A percentile compares a stretch with the other conserved stretches of the same genome.
Conservation (phyloP, 2,797 vertebrate genomes). For the Leucoraja ocellata region DNA sequence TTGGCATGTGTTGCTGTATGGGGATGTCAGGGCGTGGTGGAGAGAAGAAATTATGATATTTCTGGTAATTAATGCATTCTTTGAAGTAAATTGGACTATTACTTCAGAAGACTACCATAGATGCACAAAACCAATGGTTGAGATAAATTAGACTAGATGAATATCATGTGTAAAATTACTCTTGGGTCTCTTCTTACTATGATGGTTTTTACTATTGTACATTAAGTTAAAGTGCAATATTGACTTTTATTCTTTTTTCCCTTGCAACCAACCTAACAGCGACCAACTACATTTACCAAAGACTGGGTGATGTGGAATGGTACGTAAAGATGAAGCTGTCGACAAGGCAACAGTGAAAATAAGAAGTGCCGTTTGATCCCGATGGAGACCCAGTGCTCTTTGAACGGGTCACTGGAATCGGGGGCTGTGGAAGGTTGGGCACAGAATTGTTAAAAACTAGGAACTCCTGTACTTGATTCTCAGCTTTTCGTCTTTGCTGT, state of each 20-base stretch:
- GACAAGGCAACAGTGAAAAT: conserved; percentile 99
- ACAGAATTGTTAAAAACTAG: conserved; percentile 81
- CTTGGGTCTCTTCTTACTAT: conserved; percentile 10
- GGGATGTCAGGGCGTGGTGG: not conserved
- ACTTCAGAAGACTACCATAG: not conserved
- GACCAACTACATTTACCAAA: conserved; percentile 99
- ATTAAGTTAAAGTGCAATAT: conserved; percentile 60
- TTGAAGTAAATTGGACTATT: not conserved
- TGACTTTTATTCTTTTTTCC: conserved; percentile 99
- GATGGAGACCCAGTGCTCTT: conserved; percentile 99
- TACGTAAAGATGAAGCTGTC: conserved; percentile 99
- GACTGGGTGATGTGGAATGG: conserved; percentile 99
- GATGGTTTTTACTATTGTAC: conserved; percentile 34
- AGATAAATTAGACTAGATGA: not conserved
- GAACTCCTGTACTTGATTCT: conserved; percentile 98
- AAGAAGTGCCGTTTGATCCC: conserved; percentile 90
- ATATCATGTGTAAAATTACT: not conserved
- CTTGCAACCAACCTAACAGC: conserved; percentile 99
- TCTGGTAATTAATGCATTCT: not conserved
- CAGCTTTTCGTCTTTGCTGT: conserved; percentile 86
- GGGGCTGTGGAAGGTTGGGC: conserved; percentile 98
- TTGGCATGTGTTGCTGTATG: not conserved
- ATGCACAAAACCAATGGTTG: not conserved
- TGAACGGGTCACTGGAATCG: conserved; percentile 97
- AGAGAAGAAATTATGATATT: too few relatives aligned